Conservation (phyloP, 2,113 vertebrate genomes). For the Psittacula cyanocephala region DNA sequence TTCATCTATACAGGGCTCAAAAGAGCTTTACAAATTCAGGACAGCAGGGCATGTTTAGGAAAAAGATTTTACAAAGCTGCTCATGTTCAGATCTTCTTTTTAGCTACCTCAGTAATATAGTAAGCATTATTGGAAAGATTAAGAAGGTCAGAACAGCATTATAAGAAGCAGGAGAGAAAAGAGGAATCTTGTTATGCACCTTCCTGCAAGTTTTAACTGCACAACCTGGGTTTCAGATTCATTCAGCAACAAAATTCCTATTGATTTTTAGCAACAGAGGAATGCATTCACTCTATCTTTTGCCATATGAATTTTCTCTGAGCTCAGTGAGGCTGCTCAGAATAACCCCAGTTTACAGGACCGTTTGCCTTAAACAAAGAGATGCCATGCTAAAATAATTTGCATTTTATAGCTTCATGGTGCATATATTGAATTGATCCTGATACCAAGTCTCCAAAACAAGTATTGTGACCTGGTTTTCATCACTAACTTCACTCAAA, state of each 20-base stretch:
- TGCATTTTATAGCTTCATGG: background rate
- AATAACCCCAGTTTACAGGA: background rate
- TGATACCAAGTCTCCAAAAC: background rate
- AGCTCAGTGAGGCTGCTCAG: background rate
- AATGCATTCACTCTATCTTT: background rate
- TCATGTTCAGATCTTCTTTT: background rate
- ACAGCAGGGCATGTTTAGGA: background rate
- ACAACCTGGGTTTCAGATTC: background rate
- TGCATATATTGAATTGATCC: background rate
- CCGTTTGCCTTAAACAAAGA: background rate
- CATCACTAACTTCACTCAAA: background rate
- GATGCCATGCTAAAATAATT: background rate
- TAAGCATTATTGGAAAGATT: background rate
- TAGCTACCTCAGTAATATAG: background rate
- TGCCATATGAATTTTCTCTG: background rate
- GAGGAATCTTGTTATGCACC: background rate
- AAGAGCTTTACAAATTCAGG: background rate
- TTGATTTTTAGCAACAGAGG: background rate
- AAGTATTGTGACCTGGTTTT: background rate
- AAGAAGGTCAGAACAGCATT: background rate
- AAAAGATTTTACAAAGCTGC: slow-evolving; percentile 17
- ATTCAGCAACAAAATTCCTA: background rate
- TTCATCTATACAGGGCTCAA: background rate
- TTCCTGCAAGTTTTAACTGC: background rate
- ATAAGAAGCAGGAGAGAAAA: background rate